Percentiles rank a stretch among this genome's conserved stretches.
Evolutionary conservation across 2,888 invertebrate species (phyloP).

Genomic region (Cheilosia soror): DNA sequence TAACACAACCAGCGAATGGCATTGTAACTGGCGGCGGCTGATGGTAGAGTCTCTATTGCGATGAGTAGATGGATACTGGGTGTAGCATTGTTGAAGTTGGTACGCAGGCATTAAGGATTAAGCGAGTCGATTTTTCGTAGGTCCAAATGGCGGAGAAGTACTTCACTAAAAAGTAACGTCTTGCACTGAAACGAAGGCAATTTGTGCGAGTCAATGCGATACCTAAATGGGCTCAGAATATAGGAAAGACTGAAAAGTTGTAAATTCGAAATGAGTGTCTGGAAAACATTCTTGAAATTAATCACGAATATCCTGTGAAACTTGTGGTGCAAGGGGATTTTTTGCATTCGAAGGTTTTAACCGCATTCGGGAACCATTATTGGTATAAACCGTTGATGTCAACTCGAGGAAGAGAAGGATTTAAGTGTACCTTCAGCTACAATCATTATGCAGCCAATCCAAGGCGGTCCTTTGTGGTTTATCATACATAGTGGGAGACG

Average conservation of each 20-base stretch:
- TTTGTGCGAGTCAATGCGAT: background rate
- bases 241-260: background rate
- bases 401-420: too few species aligned
- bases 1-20: slow-evolving; percentile 19
- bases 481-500: too few species aligned
- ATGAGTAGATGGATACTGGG: background rate
- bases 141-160: background rate
- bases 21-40: background rate
- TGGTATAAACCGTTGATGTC: too few species aligned
- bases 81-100: background rate
- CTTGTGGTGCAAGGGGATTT: too few species aligned
- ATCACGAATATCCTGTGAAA: too few species aligned
- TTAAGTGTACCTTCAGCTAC: too few species aligned
- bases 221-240: background rate
- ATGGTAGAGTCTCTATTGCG: background rate
- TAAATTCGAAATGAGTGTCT: background rate
- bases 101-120: background rate
- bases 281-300: background rate
- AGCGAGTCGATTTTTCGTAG: background rate
- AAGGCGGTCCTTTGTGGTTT: too few species aligned
- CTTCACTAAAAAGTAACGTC: slow-evolving; percentile 9
- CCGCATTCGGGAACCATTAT: too few species aligned
- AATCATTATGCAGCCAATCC: too few species aligned
- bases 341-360: too few species aligned
- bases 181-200: background rate